Evolutionary conservation across 2,888 invertebrate species (phyloP).

Genomic region (Xestoiulus laeticollis): DNA sequence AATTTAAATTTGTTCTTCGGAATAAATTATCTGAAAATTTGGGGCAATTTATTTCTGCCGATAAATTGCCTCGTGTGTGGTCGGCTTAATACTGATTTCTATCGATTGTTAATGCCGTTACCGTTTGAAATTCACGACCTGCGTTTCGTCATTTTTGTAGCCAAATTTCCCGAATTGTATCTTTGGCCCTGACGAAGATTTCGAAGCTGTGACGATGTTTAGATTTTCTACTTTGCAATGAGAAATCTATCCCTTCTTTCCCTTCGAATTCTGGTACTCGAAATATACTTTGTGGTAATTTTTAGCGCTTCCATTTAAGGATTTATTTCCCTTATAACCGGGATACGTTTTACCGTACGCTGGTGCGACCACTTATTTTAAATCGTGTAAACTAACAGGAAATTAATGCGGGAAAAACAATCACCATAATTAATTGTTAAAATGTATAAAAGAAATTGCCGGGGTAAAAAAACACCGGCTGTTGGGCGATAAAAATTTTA

Average conservation of each 20-base stretch:
- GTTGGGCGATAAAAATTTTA: neutral
- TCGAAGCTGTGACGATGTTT: conserved; percentile 77
- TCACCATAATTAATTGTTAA: neutral
- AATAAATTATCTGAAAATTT: too few relatives aligned
- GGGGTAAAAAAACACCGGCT: neutral
- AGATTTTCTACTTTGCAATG: conserved; percentile 69
- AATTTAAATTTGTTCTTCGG: too few relatives aligned
- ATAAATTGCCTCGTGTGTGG: too few relatives aligned
- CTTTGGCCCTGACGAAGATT: conserved; percentile 76
- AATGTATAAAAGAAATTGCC: neutral
- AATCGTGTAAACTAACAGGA: neutral
- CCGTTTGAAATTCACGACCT: too few relatives aligned
- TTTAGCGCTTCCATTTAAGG: neutral
- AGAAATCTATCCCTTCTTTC: neutral
- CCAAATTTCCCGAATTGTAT: conserved; percentile 78
- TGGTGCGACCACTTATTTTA: neutral
- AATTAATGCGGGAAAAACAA: neutral
- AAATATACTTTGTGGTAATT: neutral
- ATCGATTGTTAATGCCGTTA: too few relatives aligned
- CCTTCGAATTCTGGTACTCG: neutral
- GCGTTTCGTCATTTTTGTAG: conserved; percentile 67
- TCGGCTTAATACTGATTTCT: too few relatives aligned
- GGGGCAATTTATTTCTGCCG: too few relatives aligned
- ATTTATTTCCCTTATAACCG: neutral
- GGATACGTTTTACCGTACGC: neutral